Conservation (phyloP, 2,113 vertebrate species). For the Epinephelus moara region DNA sequence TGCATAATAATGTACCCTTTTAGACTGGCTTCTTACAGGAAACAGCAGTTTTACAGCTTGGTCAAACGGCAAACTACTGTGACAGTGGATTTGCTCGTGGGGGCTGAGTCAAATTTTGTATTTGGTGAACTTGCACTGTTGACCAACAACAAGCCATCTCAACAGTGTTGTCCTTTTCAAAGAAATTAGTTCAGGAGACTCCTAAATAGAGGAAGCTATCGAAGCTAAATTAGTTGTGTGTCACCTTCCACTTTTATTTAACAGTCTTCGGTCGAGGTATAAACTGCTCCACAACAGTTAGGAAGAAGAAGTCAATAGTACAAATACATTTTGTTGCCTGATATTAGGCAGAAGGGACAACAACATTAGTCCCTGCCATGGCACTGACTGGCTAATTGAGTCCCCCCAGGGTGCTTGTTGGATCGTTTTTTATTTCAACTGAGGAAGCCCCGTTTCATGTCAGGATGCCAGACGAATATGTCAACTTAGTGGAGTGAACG, state of each 20-base stretch:
- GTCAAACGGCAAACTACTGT: background rate
- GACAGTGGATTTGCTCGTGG: fast-evolving
- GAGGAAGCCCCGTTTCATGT: no score
- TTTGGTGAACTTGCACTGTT: background rate
- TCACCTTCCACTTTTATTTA: no score
- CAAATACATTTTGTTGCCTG: background rate
- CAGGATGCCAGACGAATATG: no score
- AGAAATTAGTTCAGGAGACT: background rate
- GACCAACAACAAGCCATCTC: background rate
- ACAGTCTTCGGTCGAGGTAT: no score
- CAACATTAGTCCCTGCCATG: no score
- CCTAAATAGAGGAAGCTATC: background rate
- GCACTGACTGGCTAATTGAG: no score
- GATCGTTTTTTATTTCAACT: no score
- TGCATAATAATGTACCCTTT: background rate
- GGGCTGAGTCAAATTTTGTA: background rate
- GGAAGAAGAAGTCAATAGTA: background rate
- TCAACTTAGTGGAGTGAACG: no score
- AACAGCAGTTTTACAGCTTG: background rate
- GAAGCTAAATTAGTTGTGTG: background rate
- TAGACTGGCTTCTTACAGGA: background rate
- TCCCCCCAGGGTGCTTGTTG: no score
- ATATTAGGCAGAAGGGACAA: no score
- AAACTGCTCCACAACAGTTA: background rate
- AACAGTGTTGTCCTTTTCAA: background rate